Percentiles rank a stretch among this genome's conserved stretches.
phyloP scores from a whole-genome alignment of 2,888 invertebrate species.

The Escarpia spicata region DNA sequence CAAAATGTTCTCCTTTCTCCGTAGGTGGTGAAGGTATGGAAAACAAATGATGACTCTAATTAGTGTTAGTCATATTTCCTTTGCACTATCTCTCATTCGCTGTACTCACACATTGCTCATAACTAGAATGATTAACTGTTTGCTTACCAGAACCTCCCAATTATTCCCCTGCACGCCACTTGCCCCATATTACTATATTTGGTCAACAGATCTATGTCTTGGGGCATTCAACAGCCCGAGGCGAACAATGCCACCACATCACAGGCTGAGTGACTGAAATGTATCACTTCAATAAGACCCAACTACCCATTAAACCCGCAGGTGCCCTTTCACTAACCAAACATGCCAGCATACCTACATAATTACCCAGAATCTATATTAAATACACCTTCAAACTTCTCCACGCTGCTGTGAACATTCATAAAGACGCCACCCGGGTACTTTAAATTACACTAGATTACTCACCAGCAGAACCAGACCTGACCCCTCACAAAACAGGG shows the following conservation, averaged over 20 bases:
- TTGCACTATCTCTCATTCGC: not conserved
- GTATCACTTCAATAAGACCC: not conserved
- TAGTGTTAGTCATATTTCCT: not conserved
- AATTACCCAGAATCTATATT: not conserved
- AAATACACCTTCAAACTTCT: not conserved
- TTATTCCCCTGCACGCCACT: not conserved
- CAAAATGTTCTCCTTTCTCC: no score
- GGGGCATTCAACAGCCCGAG: not conserved
- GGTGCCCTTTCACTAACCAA: not conserved
- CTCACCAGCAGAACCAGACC: not conserved
- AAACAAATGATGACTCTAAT: not conserved
- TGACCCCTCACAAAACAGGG: not conserved
- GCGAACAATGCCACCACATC: not conserved
- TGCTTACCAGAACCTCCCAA: not conserved
- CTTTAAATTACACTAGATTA: not conserved
- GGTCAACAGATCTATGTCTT: not conserved
- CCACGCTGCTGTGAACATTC: not conserved
- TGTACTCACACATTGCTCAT: not conserved
- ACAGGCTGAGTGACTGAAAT: not conserved
- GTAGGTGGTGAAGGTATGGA: no score
- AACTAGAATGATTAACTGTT: not conserved
- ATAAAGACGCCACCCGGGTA: not conserved
- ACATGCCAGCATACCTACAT: not conserved
- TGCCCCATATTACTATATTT: not conserved
- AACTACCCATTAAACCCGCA: not conserved